Conservation (phyloP, 1,140 invertebrate species). For the Glomeris maerens region DNA sequence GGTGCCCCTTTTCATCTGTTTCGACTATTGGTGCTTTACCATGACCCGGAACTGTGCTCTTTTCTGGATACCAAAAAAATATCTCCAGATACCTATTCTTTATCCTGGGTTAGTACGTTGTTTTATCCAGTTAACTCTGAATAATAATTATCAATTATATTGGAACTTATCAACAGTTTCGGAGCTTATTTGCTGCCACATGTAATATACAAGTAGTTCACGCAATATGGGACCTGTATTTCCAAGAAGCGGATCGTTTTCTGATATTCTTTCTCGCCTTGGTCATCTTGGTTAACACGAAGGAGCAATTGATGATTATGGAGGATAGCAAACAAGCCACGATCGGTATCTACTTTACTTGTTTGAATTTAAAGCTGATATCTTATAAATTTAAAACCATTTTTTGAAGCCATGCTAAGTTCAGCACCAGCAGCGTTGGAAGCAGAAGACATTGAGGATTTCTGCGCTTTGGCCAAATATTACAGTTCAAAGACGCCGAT, state of each 20-base stretch:
- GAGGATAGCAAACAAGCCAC: slow-evolving; percentile 2
- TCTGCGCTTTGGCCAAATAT: slow-evolving; percentile 88
- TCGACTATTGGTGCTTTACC: slow-evolving; percentile 84
- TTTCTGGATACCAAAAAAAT: slow-evolving; percentile 92
- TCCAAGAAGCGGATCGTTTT: slow-evolving; percentile 91
- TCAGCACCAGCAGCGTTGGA: slow-evolving; percentile 71
- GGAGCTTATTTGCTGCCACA: slow-evolving; percentile 71
- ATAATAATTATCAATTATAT: slow-evolving; percentile 8
- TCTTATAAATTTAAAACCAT: neutral
- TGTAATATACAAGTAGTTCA: slow-evolving; percentile 73
- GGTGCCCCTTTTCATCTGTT: slow-evolving; percentile 46
- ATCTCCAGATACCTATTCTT: slow-evolving; percentile 77
- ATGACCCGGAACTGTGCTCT: slow-evolving; percentile 93
- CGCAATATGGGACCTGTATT: slow-evolving; percentile 95
- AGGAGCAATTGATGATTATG: slow-evolving; percentile 28
- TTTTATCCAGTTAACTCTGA: neutral
- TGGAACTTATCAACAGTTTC: slow-evolving; percentile 53
- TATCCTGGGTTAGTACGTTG: slow-evolving; percentile 52
- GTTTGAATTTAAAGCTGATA: neutral
- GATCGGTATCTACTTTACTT: neutral
- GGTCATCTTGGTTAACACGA: slow-evolving; percentile 92
- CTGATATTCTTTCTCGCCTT: slow-evolving; percentile 88
- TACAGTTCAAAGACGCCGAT: slow-evolving; percentile 81
- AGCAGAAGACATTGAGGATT: slow-evolving; percentile 89
- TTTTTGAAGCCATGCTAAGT: slow-evolving; percentile 53